Percentiles rank a stretch among this genome's conserved stretches.
These are phyloP conservation scores for Eidolon helvum DNA, from an alignment of 2,113 vertebrate genomes.

Conservation along the genomic window DNA sequence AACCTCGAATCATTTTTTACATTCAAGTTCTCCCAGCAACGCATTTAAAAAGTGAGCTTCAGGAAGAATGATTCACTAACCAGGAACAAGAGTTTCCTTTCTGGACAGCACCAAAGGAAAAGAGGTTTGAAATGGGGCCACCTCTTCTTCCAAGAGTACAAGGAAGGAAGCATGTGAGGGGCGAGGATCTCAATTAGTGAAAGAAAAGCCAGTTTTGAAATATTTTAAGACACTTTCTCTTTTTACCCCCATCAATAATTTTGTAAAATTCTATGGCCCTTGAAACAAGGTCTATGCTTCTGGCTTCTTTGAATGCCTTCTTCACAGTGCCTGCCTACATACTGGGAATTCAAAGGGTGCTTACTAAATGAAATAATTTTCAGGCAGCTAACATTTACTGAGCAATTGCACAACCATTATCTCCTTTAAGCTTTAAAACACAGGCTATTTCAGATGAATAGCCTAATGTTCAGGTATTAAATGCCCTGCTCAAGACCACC, in stretches of 20 bases:
- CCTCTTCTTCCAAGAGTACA: slow-evolving; percentile 56
- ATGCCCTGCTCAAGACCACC: neutral
- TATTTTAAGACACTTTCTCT: neutral
- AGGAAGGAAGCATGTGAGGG: slow-evolving; percentile 40
- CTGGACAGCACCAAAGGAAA: slow-evolving; percentile 53
- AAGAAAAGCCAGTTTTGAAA: slow-evolving; percentile 16
- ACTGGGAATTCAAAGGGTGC: neutral
- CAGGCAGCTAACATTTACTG: neutral
- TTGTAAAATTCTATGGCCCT: neutral
- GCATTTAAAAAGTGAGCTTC: slow-evolving; percentile 42
- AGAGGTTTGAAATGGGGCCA: slow-evolving; percentile 21
- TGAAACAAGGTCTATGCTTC: neutral
- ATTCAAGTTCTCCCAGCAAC: slow-evolving; percentile 44
- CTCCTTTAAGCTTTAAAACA: neutral
- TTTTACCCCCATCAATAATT: neutral
- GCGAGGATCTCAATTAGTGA: neutral
- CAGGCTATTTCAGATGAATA: neutral
- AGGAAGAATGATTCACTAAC: slow-evolving; percentile 70
- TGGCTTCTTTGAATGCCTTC: neutral
- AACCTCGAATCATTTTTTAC: slow-evolving; percentile 3
- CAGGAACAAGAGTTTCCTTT: slow-evolving; percentile 65
- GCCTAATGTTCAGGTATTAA: neutral
- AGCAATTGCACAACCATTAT: neutral
- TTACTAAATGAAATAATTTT: neutral
- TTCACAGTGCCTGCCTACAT: neutral